These are phyloP conservation scores for Isurus oxyrinchus DNA, from an alignment of 2,113 vertebrate genomes.

Conservation along the genomic window DNA sequence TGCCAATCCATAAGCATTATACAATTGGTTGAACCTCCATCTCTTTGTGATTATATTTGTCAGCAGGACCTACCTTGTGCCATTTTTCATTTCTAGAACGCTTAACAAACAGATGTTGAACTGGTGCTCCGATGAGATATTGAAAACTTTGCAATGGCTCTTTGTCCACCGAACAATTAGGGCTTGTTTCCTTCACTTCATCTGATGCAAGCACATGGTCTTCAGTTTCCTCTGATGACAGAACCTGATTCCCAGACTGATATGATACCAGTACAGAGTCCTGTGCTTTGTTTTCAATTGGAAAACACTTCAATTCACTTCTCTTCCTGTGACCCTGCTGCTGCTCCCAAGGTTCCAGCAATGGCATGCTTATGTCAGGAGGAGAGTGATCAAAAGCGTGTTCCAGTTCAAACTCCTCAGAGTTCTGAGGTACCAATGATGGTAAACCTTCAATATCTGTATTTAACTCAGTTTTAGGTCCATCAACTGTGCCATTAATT, in stretches of 20 bases:
- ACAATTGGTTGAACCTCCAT: neutral
- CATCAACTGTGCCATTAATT: neutral
- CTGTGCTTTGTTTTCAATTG: neutral
- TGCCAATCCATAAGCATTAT: neutral
- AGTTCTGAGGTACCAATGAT: neutral
- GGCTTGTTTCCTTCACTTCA: neutral
- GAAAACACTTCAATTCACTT: neutral
- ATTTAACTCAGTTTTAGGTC: neutral
- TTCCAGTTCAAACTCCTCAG: neutral
- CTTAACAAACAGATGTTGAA: slow-evolving; percentile 28
- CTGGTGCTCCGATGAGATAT: slow-evolving; percentile 9
- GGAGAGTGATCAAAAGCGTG: neutral
- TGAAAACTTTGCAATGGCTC: slow-evolving; percentile 5
- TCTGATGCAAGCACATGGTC: neutral
- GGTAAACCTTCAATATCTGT: neutral
- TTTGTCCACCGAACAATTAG: neutral
- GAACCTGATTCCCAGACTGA: no score
- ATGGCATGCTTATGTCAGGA: neutral
- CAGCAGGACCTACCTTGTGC: slow-evolving; percentile 10
- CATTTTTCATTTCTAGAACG: neutral
- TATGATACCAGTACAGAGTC: neutral
- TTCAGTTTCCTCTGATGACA: neutral
- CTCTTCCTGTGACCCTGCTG: no score
- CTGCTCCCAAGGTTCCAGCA: neutral
- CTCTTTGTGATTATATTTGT: neutral